Evolutionary conservation across 2,797 vertebrate species (phyloP), one percentile per base, ranked within the genome.

Genomic region (Martes flavigula): DNA sequence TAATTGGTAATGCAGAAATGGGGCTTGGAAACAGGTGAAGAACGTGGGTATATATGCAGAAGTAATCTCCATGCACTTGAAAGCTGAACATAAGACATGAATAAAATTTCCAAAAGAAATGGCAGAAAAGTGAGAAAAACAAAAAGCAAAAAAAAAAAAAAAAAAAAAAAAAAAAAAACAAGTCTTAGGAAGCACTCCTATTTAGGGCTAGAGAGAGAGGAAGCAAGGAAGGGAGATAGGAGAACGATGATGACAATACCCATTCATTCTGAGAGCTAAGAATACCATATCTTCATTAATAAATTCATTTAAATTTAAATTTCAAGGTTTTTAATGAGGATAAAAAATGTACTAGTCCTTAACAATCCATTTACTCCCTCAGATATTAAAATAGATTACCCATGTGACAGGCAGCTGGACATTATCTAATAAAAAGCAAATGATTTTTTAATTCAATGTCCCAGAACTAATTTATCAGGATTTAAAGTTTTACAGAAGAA

Each of bases 231-330:
- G 87, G 85, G 91, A 95, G 70, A 86, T 13, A 79, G 2, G 40
- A 46, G 87, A 94, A 86, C 9, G 14, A 20, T 35, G 40, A 66
- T 96, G 97, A 96, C 93, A 98, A 78, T n/a, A 9, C 43, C 88
- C 90, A 97, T 98, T 97, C 90, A 97, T 98, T 95, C 75, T 89
- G 38, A 96, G 88, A 91, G 79, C 97, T 94, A 97, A 98, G 92
- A 98, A 98, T 96, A 97, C 30, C 93, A 8, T 48, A 70, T 75
- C 97, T 97, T 96, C 98, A 98, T 97, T 97, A 98, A 97, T 97
- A 97, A 91, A 95, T 96, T 93, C 96, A 97, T 93, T 96, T 95
- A 88, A 54, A 97, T 90, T 96, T 90, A 94, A 94, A 98, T 79
- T 81, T 91, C 95, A 96, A 93, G 93, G 35, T 77, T 91, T 94